A percentile compares a stretch with the other conserved stretches of the same genome.
Conservation (phyloP, 1,140 invertebrate species). For the Camponotus pennsylvanicus region DNA sequence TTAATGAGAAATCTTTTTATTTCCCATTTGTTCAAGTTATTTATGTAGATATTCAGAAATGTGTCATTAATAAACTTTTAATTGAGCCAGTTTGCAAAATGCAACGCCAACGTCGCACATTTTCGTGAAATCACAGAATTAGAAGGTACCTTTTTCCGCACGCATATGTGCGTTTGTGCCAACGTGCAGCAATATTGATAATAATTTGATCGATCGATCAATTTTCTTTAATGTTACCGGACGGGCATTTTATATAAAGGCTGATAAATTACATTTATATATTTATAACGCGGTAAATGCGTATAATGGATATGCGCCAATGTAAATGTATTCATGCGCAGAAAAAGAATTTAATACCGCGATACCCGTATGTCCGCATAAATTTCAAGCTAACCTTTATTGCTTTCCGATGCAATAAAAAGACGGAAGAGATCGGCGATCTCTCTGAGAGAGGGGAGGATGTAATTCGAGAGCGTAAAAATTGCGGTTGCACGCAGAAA, state of each 20-base stretch:
- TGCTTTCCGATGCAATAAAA: constrained; percentile 41
- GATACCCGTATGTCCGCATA: constrained; percentile 26
- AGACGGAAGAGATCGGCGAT: neutral
- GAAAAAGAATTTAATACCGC: constrained; percentile 26
- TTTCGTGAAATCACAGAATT: neutral
- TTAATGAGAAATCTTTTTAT: neutral
- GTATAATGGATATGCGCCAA: neutral
- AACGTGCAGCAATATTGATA: neutral
- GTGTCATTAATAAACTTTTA: constrained; percentile 14
- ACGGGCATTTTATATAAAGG: neutral
- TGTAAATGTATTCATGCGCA: neutral
- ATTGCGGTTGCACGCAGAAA: neutral
- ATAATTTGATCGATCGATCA: neutral
- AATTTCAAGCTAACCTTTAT: constrained; percentile 31
- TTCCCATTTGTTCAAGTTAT: neutral
- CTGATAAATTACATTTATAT: constrained; percentile 9
- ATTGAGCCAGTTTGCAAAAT: neutral
- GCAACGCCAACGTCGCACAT: neutral
- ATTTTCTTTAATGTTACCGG: neutral
- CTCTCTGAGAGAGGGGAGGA: neutral
- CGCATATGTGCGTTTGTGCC: neutral
- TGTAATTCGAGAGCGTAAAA: neutral
- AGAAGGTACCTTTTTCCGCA: neutral
- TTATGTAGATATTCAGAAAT: constrained; percentile 3
- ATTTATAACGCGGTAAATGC: neutral